These are phyloP conservation scores for Zosterops pallidus DNA, from an alignment of 2,113 vertebrate genomes.

Conservation along the genomic window DNA sequence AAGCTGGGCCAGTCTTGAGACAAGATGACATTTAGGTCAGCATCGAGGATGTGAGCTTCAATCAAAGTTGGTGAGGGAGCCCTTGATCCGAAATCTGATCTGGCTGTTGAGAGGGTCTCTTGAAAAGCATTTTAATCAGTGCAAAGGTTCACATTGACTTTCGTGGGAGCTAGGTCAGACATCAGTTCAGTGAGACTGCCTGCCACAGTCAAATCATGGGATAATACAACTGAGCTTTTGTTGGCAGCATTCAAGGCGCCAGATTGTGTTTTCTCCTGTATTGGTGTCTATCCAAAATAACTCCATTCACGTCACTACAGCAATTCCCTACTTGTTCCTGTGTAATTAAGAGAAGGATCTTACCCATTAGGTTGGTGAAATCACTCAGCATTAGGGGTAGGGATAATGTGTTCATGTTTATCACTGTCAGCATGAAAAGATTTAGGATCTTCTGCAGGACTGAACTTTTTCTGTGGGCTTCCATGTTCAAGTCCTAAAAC, in stretches of 20 bases:
- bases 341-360: slow-evolving; percentile 40
- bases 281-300: slow-evolving; percentile 56
- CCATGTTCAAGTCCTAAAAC: background rate
- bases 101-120: background rate
- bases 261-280: slow-evolving; percentile 47
- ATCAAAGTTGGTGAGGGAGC: background rate
- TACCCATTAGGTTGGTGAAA: slow-evolving; percentile 41
- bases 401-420: background rate
- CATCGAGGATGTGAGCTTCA: background rate
- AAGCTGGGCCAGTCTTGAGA: background rate
- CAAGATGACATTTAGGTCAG: background rate
- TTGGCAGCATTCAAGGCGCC: slow-evolving; percentile 38
- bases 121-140: slow-evolving; percentile 23
- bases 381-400: background rate
- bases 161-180: background rate
- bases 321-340: slow-evolving; percentile 54
- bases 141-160: background rate
- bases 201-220: background rate
- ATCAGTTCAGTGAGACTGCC: background rate
- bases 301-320: slow-evolving; percentile 33
- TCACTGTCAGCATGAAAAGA: background rate
- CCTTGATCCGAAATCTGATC: background rate
- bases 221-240: slow-evolving; percentile 47
- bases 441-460: background rate
- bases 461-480: background rate